phyloP scores from a whole-genome alignment of 2,797 vertebrate species.

The Danionella dracula region DNA sequence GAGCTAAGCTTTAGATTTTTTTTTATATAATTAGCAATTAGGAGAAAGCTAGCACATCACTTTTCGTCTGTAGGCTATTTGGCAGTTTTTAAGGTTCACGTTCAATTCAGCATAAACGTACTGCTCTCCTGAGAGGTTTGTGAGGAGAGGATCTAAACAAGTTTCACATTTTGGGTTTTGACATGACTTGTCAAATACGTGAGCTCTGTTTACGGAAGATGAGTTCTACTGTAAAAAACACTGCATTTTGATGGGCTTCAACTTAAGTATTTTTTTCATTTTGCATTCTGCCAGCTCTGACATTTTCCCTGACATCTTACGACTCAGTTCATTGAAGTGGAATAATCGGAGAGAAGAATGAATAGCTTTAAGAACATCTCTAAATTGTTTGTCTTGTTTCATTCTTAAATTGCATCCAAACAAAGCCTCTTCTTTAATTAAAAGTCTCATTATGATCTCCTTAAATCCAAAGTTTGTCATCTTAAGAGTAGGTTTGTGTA shows the following conservation, averaged over 20 bases:
- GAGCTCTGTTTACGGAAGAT: neutral
- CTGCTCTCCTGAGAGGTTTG: neutral
- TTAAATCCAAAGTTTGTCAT: neutral
- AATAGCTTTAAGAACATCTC: neutral
- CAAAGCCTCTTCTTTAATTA: neutral
- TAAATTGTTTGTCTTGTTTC: neutral
- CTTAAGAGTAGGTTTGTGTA: too few species aligned
- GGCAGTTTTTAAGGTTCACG: neutral
- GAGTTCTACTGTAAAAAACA: constrained; percentile 16
- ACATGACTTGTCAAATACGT: neutral
- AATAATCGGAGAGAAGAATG: constrained; percentile 34
- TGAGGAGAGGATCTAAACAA: neutral
- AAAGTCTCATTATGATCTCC: neutral
- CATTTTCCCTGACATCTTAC: constrained; percentile 40
- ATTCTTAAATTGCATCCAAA: neutral
- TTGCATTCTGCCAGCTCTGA: constrained; percentile 41
- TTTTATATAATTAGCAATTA: constrained; percentile 16
- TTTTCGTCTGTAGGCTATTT: neutral
- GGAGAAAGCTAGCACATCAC: neutral
- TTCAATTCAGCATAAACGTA: neutral
- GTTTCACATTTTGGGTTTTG: neutral
- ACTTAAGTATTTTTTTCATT: constrained; percentile 22
- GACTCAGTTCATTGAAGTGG: constrained; percentile 30
- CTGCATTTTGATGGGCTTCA: constrained; percentile 34
- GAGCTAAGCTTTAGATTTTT: neutral